Percentiles rank a stretch among this genome's conserved stretches.
These are phyloP conservation scores for Lonchura striata DNA, from an alignment of 2,113 vertebrate genomes.

Conservation along the genomic window DNA sequence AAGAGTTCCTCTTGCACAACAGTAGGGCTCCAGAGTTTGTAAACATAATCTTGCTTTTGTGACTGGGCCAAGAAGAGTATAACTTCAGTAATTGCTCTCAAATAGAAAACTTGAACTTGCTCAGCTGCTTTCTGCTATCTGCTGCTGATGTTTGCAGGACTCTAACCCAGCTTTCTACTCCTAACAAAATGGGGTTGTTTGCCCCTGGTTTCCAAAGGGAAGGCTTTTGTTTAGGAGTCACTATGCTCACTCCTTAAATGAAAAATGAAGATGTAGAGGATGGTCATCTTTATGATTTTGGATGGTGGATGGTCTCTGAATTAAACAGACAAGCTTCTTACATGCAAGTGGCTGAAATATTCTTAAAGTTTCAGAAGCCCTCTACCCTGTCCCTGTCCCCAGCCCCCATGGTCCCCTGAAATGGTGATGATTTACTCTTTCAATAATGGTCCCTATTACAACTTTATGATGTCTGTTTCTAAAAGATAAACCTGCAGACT, in stretches of 20 bases:
- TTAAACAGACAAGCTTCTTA: not conserved
- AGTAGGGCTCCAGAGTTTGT: not conserved
- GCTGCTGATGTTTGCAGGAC: not conserved
- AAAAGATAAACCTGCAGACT: not conserved
- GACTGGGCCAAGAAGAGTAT: not conserved
- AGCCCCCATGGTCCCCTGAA: rapidly evolving
- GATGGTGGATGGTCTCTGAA: not conserved
- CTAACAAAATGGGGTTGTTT: not conserved
- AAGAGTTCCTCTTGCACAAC: not conserved
- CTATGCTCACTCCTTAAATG: not conserved
- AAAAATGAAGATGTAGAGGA: not conserved
- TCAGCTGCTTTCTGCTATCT: not conserved
- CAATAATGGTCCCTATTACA: not conserved
- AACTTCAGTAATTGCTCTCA: not conserved
- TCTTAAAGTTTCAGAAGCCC: not conserved
- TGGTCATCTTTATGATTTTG: not conserved
- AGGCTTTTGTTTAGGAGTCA: not conserved
- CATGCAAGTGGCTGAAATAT: not conserved
- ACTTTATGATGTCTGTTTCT: not conserved
- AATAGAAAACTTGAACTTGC: not conserved
- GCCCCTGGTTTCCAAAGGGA: not conserved
- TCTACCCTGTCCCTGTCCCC: not conserved
- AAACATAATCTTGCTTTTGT: conserved; percentile 17
- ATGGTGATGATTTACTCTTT: not conserved
- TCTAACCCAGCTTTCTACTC: not conserved